These are phyloP conservation scores for Mnemiopsis leidyi DNA, from an alignment of 37 sponge, comb jelly and placozoan genomes.

Conservation along the genomic window DNA sequence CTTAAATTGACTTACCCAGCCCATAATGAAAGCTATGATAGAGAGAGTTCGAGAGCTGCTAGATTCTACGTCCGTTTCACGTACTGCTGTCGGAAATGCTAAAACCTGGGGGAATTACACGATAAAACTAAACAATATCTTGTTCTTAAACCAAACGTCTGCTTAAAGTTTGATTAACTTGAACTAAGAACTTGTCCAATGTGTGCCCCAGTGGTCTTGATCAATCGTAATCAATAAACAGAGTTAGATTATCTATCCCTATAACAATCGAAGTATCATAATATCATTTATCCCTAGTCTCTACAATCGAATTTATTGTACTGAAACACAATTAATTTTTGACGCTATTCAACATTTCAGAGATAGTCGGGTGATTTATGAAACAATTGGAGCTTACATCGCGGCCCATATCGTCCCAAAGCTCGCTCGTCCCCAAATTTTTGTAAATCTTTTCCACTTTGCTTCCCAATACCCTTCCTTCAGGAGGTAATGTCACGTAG, in stretches of 20 bases:
- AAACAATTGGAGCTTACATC: no score
- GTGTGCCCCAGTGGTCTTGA: no score
- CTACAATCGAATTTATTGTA: no score
- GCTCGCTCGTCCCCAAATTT: background rate
- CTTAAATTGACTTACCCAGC: slow-evolving; percentile 49
- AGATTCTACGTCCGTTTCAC: background rate
- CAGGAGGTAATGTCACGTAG: slow-evolving; percentile 50
- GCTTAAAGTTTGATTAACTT: background rate
- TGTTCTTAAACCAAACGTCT: background rate
- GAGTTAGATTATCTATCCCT: no score
- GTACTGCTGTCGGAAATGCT: slow-evolving; percentile 12
- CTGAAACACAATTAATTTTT: no score
- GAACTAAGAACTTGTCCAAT: no score
- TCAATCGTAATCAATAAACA: no score
- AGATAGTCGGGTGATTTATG: no score
- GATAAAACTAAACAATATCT: background rate
- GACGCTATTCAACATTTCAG: no score
- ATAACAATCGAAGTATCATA: no score
- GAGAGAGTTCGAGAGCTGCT: slow-evolving; percentile 9
- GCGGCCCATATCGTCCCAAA: background rate
- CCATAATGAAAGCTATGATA: slow-evolving; percentile 42
- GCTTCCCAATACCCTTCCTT: background rate
- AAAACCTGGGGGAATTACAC: background rate
- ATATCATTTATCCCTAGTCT: no score
- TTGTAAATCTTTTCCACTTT: background rate